Base-by-base conservation (phyloP, 2,113 vertebrate genomes). In the Carettochelys insculpta region DNA sequence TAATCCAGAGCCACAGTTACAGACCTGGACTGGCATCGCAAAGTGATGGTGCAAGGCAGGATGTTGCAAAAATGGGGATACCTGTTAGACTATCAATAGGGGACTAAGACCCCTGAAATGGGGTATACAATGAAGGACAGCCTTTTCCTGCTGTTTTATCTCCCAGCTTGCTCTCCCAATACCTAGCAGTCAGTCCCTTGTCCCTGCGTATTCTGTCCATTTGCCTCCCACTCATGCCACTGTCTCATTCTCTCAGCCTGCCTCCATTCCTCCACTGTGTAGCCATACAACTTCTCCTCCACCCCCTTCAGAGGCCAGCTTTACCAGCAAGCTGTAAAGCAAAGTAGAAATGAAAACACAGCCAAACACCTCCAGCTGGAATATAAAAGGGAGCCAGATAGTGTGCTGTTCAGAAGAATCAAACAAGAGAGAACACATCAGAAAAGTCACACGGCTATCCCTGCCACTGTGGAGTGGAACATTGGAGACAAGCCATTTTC, bases 261-360 rank as follows among this genome's bases (percentile, higher is more conserved):
- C 2, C 82, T 38, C 50, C 0, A 0, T 48, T 50, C 73, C 22
- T 3, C 3, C 29, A 61, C 25, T 11, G 2, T 81, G 53, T 47
- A 68, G 56, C 50, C 71, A 68, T 68, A 19, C 38, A 43, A 45
- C 84, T 87, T 80, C 38, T 78, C 61, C 82, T 80, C 77, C 51
- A 45, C 38, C 76, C 20, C 61, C 61, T 87, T 31, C 50, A 45
- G 11, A 56, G 29, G 29, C 25, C 29, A 80, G 38, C 34, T 75
- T 51, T 43, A n/a, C 19, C 58, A n/a, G 58, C 58, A n/a, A 16
- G 14, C 31, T 65, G 16, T n/a, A 31, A 65, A 65, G 34, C 34
- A 65, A 17, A n/a, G 34, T n/a, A 65, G 31, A 29, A n/a, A 65
- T 19, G 61, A 65, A n/a, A 65, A 65, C 8, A 65, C 61, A 65